These are phyloP conservation scores for Drosophila sordidapex DNA, from an alignment of 2,888 invertebrate species.

Conservation along the genomic window DNA sequence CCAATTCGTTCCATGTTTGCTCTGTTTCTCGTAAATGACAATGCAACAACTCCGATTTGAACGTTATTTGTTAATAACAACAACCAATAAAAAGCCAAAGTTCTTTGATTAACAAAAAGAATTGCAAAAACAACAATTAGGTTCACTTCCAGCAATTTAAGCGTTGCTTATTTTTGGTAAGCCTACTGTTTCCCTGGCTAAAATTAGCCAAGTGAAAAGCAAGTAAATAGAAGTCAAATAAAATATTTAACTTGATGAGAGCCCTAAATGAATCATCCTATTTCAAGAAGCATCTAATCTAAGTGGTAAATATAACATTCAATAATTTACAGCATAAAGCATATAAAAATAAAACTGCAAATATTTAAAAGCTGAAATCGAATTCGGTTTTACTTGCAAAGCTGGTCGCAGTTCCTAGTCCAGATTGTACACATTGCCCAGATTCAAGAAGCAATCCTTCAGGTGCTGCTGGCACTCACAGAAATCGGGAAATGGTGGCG, in stretches of 20 bases:
- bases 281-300: background rate
- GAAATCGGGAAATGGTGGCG: conserved; percentile 91
- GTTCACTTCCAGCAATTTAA: background rate
- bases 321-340: background rate
- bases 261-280: background rate
- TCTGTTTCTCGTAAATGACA: conserved; percentile 9
- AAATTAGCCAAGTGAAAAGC: background rate
- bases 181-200: no score
- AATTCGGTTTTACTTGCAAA: background rate
- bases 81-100: background rate
- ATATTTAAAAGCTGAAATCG: background rate
- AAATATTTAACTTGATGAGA: background rate
- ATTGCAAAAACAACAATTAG: background rate
- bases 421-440: conserved; percentile 86
- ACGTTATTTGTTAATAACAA: conserved; percentile 15
- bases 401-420: conserved; percentile 43
- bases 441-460: conserved; percentile 88
- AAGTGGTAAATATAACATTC: background rate
- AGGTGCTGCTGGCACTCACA: conserved; percentile 91
- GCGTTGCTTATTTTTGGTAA: no score
- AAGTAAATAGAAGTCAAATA: background rate
- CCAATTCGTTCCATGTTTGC: conserved; percentile 9
- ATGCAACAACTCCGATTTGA: background rate
- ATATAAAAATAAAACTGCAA: background rate
- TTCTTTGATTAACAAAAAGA: background rate